Percentiles rank a stretch among this genome's conserved stretches.
Evolutionary conservation across 2,113 vertebrate genomes (phyloP).

Genomic region (Pelmatolapia mariae): DNA sequence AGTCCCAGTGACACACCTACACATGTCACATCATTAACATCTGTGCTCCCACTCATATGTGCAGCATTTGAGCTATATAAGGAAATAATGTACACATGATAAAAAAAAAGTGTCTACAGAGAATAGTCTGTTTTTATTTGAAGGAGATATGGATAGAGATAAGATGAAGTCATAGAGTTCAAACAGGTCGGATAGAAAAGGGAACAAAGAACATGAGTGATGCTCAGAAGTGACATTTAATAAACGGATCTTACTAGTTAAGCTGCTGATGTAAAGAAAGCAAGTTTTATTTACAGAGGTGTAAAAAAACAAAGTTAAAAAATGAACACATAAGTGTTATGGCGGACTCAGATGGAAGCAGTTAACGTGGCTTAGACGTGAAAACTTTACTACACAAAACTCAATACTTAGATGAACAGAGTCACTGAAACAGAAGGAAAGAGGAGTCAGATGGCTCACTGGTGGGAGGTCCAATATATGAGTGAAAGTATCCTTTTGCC

Average conservation of each 20-base stretch:
- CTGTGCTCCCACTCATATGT: rapidly evolving
- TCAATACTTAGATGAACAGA: neutral
- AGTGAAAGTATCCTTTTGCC: neutral
- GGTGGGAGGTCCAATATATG: neutral
- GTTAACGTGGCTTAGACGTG: neutral
- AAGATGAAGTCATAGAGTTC: neutral
- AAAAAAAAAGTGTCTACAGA: neutral
- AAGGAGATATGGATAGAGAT: neutral
- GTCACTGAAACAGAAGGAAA: neutral
- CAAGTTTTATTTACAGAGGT: neutral
- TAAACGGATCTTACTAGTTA: neutral
- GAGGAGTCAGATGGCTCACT: neutral
- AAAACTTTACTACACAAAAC: neutral
- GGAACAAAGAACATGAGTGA: neutral
- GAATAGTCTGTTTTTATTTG: neutral
- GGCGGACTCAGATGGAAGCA: neutral
- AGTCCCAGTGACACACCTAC: rapidly evolving
- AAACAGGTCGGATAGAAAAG: neutral
- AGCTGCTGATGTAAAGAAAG: neutral
- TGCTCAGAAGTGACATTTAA: neutral
- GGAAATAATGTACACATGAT: neutral
- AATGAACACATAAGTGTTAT: rapidly evolving
- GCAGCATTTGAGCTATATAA: neutral
- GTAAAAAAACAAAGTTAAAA: rapidly evolving
- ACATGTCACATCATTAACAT: neutral